Evolutionary conservation across 1,140 invertebrate species (phyloP).

Genomic region (Apis laboriosa): DNA sequence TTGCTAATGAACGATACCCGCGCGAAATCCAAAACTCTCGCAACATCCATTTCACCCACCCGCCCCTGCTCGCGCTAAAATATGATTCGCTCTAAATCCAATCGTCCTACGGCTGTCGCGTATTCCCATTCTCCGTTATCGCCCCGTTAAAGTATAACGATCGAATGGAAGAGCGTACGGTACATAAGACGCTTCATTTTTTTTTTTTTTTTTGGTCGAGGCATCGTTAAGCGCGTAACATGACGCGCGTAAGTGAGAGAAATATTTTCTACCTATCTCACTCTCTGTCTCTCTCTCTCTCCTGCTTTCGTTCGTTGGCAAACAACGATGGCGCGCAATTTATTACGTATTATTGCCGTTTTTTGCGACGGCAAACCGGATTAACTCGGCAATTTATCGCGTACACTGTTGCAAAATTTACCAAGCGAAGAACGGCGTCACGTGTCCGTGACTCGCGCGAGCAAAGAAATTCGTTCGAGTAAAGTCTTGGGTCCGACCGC

Average conservation of each 20-base stretch:
- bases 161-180: too few species aligned
- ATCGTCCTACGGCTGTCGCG: not conserved
- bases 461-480: not conserved
- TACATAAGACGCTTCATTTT: too few species aligned
- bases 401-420: not conserved
- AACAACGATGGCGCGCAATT: not conserved
- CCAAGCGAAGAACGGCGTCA: not conserved
- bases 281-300: too few species aligned
- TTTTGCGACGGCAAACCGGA: not conserved
- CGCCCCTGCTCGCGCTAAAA: not conserved
- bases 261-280: too few species aligned
- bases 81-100: slow-evolving; percentile 11
- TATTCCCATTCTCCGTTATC: not conserved
- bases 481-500: not conserved
- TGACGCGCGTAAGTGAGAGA: too few species aligned
- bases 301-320: not conserved
- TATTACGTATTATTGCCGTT: slow-evolving; percentile 10
- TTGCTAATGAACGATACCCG: slow-evolving; percentile 10
- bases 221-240: too few species aligned
- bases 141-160: too few species aligned
- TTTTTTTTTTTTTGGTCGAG: too few species aligned
- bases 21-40: not conserved
- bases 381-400: slow-evolving; percentile 25
- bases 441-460: not conserved
- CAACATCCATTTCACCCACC: not conserved